Conservation (phyloP, 2,888 invertebrate genomes). For the Agrotis puta region DNA sequence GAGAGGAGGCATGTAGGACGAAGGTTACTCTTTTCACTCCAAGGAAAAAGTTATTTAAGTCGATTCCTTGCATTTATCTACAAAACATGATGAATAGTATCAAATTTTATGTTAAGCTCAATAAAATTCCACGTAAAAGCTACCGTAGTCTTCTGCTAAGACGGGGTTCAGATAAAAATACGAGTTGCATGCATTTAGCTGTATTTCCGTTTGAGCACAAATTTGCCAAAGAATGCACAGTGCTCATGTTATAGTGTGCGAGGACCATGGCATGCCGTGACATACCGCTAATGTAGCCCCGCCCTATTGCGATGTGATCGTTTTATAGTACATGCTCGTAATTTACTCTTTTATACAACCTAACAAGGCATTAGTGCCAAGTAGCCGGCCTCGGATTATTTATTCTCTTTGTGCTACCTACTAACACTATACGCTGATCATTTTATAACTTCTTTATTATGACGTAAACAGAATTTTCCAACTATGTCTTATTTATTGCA, state of each 20-base stretch:
- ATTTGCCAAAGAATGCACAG: not conserved
- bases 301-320: constrained; percentile 18
- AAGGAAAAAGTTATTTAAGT: no score
- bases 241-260: not conserved
- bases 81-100: no score
- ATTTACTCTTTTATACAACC: constrained; percentile 31
- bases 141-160: not conserved
- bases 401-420: constrained; percentile 9
- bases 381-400: constrained; percentile 38
- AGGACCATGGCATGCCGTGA: constrained; percentile 6
- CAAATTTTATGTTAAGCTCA: no score
- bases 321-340: constrained; percentile 20
- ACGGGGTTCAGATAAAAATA: not conserved
- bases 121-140: not conserved
- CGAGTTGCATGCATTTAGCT: not conserved
- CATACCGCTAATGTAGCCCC: constrained; percentile 10
- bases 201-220: not conserved
- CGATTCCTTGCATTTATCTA: no score
- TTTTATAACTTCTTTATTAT: constrained; percentile 15
- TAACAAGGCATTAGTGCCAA: constrained; percentile 48
- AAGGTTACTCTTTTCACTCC: no score
- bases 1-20: not conserved
- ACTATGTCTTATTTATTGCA: not conserved
- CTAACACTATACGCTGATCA: constrained; percentile 16
- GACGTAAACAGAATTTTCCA: constrained; percentile 18